Evolutionary conservation across 2,888 invertebrate genomes (phyloP).

Genomic region (Pachycephus smyrnensis): DNA sequence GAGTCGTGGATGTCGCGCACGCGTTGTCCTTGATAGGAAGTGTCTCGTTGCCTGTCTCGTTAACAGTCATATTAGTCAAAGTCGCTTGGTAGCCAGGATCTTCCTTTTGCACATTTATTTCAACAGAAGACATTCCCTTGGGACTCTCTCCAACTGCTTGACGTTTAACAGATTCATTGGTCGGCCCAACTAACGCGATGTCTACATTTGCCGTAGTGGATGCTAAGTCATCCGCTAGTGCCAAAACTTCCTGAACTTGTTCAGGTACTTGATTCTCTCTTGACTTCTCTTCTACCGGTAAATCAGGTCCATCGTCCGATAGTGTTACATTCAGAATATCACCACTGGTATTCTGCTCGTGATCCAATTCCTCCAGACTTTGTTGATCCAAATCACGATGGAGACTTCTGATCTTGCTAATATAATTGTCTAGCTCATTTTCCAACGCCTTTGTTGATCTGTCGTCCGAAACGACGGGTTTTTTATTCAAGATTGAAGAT

Average conservation of each 20-base stretch:
- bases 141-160: not conserved
- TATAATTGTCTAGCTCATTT: constrained; percentile 53
- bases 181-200: not conserved
- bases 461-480: not conserved
- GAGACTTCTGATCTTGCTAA: constrained; percentile 50
- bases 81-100: not conserved
- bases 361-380: constrained; percentile 49
- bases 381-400: constrained; percentile 40
- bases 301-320: constrained; percentile 46
- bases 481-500: constrained; percentile 6
- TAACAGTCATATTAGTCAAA: constrained; percentile 25
- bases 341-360: constrained; percentile 58
- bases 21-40: not conserved
- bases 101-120: not conserved
- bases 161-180: not conserved
- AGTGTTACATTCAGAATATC: constrained; percentile 54
- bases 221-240: constrained; percentile 43
- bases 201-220: constrained; percentile 15
- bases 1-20: constrained; percentile 11
- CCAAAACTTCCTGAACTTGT: constrained; percentile 36
- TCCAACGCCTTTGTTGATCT: constrained; percentile 32
- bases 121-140: not conserved
- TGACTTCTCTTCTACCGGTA: constrained; percentile 31
- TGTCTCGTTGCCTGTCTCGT: constrained; percentile 28
- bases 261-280: constrained; percentile 29